Percentiles rank a stretch among this genome's conserved stretches.
These are phyloP conservation scores for Limonius californicus DNA, from an alignment of 1,140 invertebrate species.

Conservation along the genomic window DNA sequence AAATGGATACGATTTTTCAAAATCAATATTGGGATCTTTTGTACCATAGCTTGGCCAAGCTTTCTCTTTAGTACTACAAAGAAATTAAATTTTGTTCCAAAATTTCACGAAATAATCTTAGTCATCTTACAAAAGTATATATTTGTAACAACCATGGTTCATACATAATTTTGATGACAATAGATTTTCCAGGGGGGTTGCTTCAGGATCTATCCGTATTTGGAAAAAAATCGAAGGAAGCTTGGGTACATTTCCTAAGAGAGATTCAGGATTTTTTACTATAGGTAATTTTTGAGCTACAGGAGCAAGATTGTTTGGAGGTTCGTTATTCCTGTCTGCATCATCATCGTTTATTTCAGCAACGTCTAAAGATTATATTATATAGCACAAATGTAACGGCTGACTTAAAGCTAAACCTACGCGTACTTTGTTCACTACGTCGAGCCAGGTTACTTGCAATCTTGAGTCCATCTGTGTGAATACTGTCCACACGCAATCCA, in stretches of 20 bases:
- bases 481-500: slow-evolving; percentile 71
- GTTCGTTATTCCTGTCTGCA: slow-evolving; percentile 39
- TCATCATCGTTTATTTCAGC: slow-evolving; percentile 20
- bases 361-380: neutral
- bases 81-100: neutral
- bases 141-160: slow-evolving; percentile 28
- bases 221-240: slow-evolving; percentile 30
- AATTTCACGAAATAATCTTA: neutral
- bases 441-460: slow-evolving; percentile 63
- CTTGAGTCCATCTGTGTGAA: slow-evolving; percentile 72
- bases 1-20: neutral
- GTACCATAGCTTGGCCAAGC: neutral
- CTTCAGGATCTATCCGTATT: slow-evolving; percentile 25
- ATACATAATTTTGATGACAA: slow-evolving; percentile 32
- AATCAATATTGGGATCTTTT: neutral
- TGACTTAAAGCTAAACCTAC: too few relatives aligned
- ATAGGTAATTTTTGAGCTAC: slow-evolving; percentile 34
- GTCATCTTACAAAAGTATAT: slow-evolving; percentile 37
- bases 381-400: too few relatives aligned
- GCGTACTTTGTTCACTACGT: too few relatives aligned
- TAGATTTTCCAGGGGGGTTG: slow-evolving; percentile 31
- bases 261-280: slow-evolving; percentile 19
- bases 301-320: neutral
- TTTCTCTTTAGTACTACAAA: slow-evolving; percentile 2
- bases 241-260: slow-evolving; percentile 26